These are phyloP conservation scores for Anodontia alba DNA, from an alignment of 2,888 invertebrate genomes.

Conservation along the genomic window DNA sequence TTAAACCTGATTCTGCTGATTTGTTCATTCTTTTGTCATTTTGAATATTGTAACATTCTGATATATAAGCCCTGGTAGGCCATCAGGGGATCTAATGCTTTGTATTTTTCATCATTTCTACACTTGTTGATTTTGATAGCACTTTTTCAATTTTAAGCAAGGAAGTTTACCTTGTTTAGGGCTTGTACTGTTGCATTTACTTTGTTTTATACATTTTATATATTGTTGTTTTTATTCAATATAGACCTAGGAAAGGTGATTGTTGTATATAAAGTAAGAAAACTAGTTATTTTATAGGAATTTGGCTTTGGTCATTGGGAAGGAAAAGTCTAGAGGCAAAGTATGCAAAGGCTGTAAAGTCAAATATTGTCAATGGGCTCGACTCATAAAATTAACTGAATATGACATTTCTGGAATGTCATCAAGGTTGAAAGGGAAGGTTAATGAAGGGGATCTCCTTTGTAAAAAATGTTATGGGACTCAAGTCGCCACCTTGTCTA, in stretches of 20 bases:
- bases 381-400: neutral
- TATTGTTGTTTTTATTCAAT: too few relatives aligned
- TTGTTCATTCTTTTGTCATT: neutral
- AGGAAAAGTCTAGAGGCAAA: neutral
- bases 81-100: neutral
- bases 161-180: neutral
- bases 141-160: neutral
- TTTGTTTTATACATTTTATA: neutral
- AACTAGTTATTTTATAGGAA: neutral
- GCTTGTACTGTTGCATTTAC: neutral
- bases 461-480: neutral
- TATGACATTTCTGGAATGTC: neutral
- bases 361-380: slow-evolving; percentile 1
- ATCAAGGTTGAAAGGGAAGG: neutral
- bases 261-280: neutral
- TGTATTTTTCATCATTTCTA: neutral
- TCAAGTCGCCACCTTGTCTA: neutral
- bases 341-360: neutral
- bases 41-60: neutral
- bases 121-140: neutral
- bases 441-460: slow-evolving; percentile 6
- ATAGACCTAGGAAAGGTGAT: neutral
- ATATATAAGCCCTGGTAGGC: neutral
- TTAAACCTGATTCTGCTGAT: neutral
- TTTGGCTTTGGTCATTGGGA: too few relatives aligned